Conservation (phyloP, 2,888 invertebrate genomes). For the Toxonevra muliebris region DNA sequence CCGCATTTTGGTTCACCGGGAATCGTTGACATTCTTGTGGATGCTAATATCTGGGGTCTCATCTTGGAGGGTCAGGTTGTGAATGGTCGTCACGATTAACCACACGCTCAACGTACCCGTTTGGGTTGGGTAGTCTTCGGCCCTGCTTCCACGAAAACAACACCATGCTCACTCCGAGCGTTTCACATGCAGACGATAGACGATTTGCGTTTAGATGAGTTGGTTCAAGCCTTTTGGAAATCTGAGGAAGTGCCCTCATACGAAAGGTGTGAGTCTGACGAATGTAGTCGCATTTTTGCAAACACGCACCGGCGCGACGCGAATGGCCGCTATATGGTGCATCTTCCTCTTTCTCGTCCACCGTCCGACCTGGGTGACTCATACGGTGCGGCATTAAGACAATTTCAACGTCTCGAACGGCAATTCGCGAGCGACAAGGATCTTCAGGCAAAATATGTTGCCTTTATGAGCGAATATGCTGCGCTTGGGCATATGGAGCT, state of each 20-base stretch:
- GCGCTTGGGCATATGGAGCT: slow-evolving; percentile 25
- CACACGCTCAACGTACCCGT: slow-evolving; percentile 24
- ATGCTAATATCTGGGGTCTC: slow-evolving; percentile 27
- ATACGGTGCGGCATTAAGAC: slow-evolving; percentile 2
- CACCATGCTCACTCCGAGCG: no score
- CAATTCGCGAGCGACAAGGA: slow-evolving; percentile 10
- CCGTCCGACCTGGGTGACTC: slow-evolving; percentile 11
- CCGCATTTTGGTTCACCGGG: slow-evolving; percentile 37
- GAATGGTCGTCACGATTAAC: slow-evolving; percentile 19
- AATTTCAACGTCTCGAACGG: slow-evolving; percentile 22
- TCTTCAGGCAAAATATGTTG: slow-evolving; percentile 15
- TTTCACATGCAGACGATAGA: no score
- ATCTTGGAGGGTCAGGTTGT: slow-evolving; percentile 23
- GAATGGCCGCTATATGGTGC: slow-evolving; percentile 11
- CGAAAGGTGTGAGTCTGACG: neutral
- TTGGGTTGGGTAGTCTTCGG: slow-evolving; percentile 35
- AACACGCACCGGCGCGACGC: neutral
- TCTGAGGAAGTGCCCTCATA: neutral
- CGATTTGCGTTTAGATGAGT: no score
- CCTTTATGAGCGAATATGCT: slow-evolving; percentile 25
- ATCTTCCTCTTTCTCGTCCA: neutral
- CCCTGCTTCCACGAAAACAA: slow-evolving; percentile 17
- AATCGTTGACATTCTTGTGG: slow-evolving; percentile 30
- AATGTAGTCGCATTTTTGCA: neutral
- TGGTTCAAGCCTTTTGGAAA: no score